Conservation (phyloP, 2,113 vertebrate species). For the Platanista minor region DNA sequence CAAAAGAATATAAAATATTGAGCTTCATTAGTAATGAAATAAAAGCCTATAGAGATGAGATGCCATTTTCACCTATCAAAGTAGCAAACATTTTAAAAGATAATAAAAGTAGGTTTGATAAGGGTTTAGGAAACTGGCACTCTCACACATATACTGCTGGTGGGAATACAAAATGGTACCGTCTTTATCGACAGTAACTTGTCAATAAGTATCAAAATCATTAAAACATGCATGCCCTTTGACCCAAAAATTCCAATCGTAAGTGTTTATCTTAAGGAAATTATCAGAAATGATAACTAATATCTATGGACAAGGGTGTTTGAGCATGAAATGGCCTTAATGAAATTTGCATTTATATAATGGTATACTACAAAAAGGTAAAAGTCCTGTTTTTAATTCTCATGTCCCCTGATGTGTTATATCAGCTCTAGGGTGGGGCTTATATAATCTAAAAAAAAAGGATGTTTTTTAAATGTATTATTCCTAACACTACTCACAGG, state of each 20-base stretch:
- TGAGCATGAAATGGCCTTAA: conserved; percentile 3
- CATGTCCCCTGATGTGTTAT: neutral
- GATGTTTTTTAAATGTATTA: neutral
- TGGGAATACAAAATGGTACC: neutral
- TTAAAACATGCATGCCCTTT: neutral
- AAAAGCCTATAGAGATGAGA: neutral
- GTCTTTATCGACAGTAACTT: neutral
- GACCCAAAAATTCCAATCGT: neutral
- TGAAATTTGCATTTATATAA: neutral
- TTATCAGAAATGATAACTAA: conserved; percentile 3
- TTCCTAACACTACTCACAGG: neutral
- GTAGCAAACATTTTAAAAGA: conserved; percentile 15
- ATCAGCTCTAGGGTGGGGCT: neutral
- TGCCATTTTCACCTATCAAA: conserved; percentile 2
- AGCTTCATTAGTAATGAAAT: neutral
- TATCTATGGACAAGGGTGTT: neutral
- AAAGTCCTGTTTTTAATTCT: neutral
- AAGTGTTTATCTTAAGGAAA: neutral
- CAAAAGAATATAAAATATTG: conserved; percentile 21
- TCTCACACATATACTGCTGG: neutral
- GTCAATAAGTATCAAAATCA: neutral
- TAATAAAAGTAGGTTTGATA: neutral
- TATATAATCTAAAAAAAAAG: neutral
- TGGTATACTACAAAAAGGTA: neutral
- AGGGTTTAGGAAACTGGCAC: neutral